A percentile compares a stretch with the other conserved stretches of the same genome.
Evolutionary conservation across 2,888 invertebrate species (phyloP).

Genomic region (Zele albiditarsus): DNA sequence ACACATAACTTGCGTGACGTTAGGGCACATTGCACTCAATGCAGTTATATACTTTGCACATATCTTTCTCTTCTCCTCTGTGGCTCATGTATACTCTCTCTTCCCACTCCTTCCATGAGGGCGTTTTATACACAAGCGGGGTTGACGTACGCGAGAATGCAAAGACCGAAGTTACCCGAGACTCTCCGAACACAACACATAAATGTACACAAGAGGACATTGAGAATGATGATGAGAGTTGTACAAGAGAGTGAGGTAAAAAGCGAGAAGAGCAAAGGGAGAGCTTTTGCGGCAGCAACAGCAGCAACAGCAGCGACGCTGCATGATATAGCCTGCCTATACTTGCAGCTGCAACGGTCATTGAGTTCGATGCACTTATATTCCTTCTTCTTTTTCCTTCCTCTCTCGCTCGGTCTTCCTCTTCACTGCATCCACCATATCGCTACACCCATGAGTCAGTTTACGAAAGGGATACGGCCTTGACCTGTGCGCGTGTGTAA

Average conservation of each 20-base stretch:
- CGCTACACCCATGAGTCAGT: conserved; percentile 68
- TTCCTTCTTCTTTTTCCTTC: conserved; percentile 15
- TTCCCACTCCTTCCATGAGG: conserved; percentile 57
- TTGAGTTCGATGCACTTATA: conserved; percentile 70
- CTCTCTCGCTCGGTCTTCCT: background rate
- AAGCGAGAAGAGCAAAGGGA: conserved; percentile 20
- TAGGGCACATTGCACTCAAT: conserved; percentile 64
- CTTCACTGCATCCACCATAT: conserved; percentile 60
- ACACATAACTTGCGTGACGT: conserved; percentile 23
- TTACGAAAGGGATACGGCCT: conserved; percentile 66
- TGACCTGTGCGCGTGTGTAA: conserved; percentile 66
- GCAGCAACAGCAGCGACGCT: conserved; percentile 40
- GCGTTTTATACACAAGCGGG: conserved; percentile 57
- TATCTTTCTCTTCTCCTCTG: background rate
- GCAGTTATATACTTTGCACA: conserved; percentile 37
- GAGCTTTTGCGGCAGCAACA: conserved; percentile 35
- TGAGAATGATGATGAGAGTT: conserved; percentile 21
- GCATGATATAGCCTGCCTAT: conserved; percentile 46
- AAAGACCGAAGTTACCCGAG: conserved; percentile 46
- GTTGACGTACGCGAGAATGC: conserved; percentile 68
- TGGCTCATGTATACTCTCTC: conserved; percentile 36
- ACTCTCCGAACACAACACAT: conserved; percentile 37
- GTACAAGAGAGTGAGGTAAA: conserved; percentile 32
- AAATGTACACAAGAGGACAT: conserved; percentile 18
- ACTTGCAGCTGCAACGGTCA: conserved; percentile 66